Evolutionary conservation across 1,140 invertebrate species (phyloP).

Genomic region (Drosophila albomicans): DNA sequence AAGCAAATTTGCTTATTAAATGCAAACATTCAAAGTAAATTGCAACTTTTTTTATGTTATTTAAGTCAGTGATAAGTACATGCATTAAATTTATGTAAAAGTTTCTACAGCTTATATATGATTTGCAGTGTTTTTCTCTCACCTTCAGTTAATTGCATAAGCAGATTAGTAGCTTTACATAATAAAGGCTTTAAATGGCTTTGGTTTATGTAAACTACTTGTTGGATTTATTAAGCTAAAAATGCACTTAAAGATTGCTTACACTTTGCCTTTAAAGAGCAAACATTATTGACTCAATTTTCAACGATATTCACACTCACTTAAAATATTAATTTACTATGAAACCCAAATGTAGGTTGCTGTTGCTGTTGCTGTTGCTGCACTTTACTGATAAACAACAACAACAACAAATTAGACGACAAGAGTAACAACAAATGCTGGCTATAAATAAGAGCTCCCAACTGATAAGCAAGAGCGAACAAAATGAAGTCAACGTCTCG

Average conservation of each 20-base stretch:
- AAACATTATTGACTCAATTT: neutral
- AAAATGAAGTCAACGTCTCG: constrained; percentile 80
- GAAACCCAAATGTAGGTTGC: constrained; percentile 10
- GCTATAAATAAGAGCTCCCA: constrained; percentile 75
- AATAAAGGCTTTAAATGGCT: neutral
- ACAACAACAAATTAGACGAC: constrained; percentile 68
- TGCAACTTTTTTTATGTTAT: neutral
- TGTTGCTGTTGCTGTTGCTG: constrained; percentile 44
- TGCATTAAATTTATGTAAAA: neutral
- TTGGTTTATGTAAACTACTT: neutral
- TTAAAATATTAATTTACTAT: constrained; percentile 1
- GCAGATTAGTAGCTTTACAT: neutral
- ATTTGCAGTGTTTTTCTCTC: neutral
- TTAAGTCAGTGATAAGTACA: neutral
- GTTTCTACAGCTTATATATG: neutral
- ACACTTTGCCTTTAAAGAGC: neutral
- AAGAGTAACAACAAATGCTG: constrained; percentile 47
- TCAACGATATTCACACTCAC: neutral
- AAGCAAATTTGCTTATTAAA: too few relatives aligned
- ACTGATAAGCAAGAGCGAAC: constrained; percentile 65
- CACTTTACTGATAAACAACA: constrained; percentile 75
- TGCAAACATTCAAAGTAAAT: too few relatives aligned
- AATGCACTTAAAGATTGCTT: too few relatives aligned
- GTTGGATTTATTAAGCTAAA: too few relatives aligned
- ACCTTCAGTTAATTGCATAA: neutral